Evolutionary conservation across 2,113 vertebrate genomes (phyloP), one percentile per base, ranked within the genome.

Genomic region (Rhombomys opimus): DNA sequence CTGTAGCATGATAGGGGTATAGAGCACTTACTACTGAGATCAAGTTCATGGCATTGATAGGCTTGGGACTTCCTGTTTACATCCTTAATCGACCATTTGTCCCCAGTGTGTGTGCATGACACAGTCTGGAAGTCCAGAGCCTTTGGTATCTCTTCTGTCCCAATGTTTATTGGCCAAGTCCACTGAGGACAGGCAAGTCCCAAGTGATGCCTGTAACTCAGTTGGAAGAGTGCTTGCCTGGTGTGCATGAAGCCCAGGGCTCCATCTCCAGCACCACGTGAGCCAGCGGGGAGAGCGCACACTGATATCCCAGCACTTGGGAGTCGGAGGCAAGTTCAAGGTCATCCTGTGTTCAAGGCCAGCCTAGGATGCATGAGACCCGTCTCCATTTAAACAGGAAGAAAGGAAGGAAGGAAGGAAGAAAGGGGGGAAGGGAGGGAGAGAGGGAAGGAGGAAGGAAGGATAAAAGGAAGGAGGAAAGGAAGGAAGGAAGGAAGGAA

Each of bases 381-480:
- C 50, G 61, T 22, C 84, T 67, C 30, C 27, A 67, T 65, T 32
- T 65, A 65, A 65, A 63, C 38, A 85, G 38, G 5, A 50, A 67
- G 38, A 30, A 32, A 14, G 82, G 15, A 41, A 25, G 2, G 22
- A 3, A 73, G n/a, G n/a, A 3, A 23, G 12, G 12, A 15, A 57
- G 57, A 12, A 5, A 57, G 57, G 57, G 63, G 5, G 63, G 63
- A 4, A 5, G 25, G 1, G 13, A 20, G 35, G 18, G 8, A 8
- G 17, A 18, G 1, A 3, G 17, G n/a, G 3, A 5, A 13, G 17
- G 15, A 20, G 23, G 46, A 2, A 5, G 11, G 12, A 1, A 6
- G 4, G 46, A 25, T 3, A n/a, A 7, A 9, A 7, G 3, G 22
- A 4, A 9, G 50, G 25, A 10, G 2, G 10, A 6, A 12, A 1